Base-by-base conservation (phyloP, 1,140 invertebrate genomes). In the Lasioglossum baleicum region DNA sequence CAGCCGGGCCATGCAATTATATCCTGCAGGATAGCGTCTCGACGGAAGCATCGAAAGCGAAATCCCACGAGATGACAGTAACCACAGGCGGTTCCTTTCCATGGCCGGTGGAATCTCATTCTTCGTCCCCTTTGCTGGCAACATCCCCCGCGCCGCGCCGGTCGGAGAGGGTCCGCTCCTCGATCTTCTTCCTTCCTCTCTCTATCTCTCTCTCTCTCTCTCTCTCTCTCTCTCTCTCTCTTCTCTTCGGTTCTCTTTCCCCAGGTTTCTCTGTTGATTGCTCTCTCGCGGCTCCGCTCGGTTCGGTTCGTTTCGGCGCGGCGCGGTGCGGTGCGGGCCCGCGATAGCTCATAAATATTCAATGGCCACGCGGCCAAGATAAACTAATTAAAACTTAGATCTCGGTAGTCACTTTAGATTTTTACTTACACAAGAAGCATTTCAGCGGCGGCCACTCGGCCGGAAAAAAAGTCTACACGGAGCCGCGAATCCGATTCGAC, bases 331-430 rank as follows among this genome's bases (percentile, higher is more conserved):
- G 81, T 35, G 81, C 86, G 82, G 82, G 35, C 0, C 84, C 84
- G 83, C 87, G 84, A 89, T 88, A 87, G 90, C 91, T 93, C 91
- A 93, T 93, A 93, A 93, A 93, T 93, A 93, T 93, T 93, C 92
- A 93, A 93, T 93, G 92, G 92, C 92, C 92, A 93, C 91, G 92
- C 92, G 92, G 92, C 92, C 91, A 93, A 93, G 92, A 93, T 93
- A 93, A 93, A 93, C 92, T 93, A 93, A 93, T 93, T 93, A 93
- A 93, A 93, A 93, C 92, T 93, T 93, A 93, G 92, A 93, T 93
- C 92, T 93, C 91, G 92, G 92, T 93, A 93, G 92, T 93, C 91
- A 93, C 92, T 93, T 93, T 93, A 93, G 92, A 93, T 93, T 93
- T 93, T 93, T 93, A 93, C 92, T 93, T 93, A 93, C 92, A 93